phyloP scores from a whole-genome alignment of 2,888 invertebrate genomes.

The Acanthoscelides obtectus region DNA sequence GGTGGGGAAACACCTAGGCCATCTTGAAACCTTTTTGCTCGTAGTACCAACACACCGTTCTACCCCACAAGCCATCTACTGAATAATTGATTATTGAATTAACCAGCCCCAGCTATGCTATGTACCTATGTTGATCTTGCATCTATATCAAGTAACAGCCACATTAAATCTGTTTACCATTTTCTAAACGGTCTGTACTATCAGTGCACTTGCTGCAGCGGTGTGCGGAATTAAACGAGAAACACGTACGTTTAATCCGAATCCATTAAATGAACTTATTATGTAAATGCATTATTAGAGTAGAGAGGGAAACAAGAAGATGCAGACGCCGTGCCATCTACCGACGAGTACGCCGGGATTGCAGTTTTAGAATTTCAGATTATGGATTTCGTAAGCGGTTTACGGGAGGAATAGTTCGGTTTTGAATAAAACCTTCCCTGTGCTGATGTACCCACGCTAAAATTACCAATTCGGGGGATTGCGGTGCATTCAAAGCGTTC shows the following conservation, averaged over 20 bases:
- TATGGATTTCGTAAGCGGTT: not conserved
- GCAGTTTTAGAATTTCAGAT: not conserved
- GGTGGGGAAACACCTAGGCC: too few species aligned
- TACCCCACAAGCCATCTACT: too few species aligned
- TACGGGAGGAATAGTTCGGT: not conserved
- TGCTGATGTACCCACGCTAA: not conserved
- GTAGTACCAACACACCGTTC: too few species aligned
- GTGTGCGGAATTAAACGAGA: not conserved
- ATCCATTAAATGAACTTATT: not conserved
- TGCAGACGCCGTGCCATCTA: not conserved
- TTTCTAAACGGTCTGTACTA: not conserved
- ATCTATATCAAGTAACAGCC: too few species aligned
- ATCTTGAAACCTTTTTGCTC: too few species aligned
- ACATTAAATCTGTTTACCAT: too few species aligned
- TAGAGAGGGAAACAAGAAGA: not conserved
- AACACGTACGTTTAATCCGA: not conserved
- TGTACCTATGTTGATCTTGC: too few species aligned
- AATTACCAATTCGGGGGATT: not conserved
- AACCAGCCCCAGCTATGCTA: too few species aligned
- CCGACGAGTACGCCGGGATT: not conserved
- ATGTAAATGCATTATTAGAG: not conserved
- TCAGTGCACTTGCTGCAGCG: not conserved
- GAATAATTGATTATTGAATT: too few species aligned
- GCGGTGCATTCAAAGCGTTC: not conserved
- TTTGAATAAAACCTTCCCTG: not conserved